A percentile compares a stretch with the other conserved stretches of the same genome.
phyloP scores from a whole-genome alignment of 2,113 vertebrate species.

The Nanger granti region DNA sequence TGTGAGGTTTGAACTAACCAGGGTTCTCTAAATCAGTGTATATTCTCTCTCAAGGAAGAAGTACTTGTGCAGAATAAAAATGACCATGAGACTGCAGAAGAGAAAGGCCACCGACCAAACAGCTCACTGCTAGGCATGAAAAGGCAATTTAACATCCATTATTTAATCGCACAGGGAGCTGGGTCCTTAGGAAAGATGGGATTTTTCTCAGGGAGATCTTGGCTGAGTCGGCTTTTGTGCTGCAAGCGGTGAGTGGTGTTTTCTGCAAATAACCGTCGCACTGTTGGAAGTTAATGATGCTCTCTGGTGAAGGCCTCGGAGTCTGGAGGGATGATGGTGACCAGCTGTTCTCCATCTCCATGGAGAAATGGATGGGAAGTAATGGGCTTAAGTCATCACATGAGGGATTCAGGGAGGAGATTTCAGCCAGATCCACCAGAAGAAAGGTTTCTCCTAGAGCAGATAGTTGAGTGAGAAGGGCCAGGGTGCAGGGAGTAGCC shows the following conservation, averaged over 20 bases:
- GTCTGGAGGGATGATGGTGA: not conserved
- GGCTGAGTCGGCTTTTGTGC: not conserved
- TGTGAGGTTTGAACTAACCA: not conserved
- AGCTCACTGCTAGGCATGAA: not conserved
- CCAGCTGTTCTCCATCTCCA: not conserved
- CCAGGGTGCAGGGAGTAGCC: not conserved
- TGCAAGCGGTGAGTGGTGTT: not conserved
- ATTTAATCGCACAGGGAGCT: not conserved
- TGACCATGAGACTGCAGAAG: not conserved
- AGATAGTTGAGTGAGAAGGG: not conserved
- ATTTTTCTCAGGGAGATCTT: constrained; percentile 27
- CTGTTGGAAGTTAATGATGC: not conserved
- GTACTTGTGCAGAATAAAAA: not conserved
- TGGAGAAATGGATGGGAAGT: not conserved
- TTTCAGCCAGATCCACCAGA: not conserved
- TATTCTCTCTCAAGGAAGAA: not conserved
- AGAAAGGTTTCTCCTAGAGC: not conserved
- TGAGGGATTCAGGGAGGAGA: not conserved
- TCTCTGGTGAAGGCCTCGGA: not conserved
- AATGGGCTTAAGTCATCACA: not conserved
- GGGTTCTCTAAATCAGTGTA: not conserved
- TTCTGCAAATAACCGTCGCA: not conserved
- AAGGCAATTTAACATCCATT: not conserved
- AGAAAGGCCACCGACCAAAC: not conserved
- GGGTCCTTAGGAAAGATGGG: not conserved